These are phyloP conservation scores for Apodemus sylvaticus DNA, from an alignment of 2,113 vertebrate species.

Conservation along the genomic window DNA sequence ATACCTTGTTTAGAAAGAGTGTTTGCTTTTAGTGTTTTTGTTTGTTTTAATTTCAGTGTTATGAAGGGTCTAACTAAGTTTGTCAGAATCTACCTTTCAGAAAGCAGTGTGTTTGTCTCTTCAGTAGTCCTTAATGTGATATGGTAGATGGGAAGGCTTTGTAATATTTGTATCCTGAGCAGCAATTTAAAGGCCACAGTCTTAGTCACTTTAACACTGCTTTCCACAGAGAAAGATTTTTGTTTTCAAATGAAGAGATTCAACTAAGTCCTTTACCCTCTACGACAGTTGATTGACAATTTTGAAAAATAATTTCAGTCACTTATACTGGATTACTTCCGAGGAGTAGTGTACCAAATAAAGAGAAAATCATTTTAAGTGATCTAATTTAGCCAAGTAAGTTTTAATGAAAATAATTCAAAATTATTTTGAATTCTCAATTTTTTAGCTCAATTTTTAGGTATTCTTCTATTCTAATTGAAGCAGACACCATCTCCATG, in stretches of 20 bases:
- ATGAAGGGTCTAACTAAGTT: not conserved
- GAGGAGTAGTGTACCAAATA: not conserved
- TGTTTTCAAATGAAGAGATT: not conserved
- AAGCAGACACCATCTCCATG: not conserved
- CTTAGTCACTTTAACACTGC: not conserved
- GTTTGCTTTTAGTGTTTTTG: not conserved
- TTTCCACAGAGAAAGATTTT: not conserved
- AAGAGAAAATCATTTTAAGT: slow-evolving; percentile 29
- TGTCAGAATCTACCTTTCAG: not conserved
- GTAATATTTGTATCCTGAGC: not conserved
- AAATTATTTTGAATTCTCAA: not conserved
- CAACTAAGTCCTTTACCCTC: not conserved
- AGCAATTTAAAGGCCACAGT: not conserved
- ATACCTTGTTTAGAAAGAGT: not conserved
- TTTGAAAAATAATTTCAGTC: slow-evolving; percentile 2
- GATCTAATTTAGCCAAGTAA: slow-evolving; percentile 5
- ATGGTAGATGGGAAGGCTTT: not conserved
- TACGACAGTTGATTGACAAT: slow-evolving; percentile 2
- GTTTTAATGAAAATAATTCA: not conserved
- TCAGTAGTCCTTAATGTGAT: not conserved
- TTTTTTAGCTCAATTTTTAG: not conserved
- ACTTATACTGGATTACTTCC: not conserved
- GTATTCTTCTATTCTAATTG: not conserved
- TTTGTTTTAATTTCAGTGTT: slow-evolving; percentile 23
- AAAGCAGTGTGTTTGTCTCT: not conserved